Percentiles rank a stretch among this genome's conserved stretches.
Evolutionary conservation across 2,797 vertebrate species (phyloP).

Genomic region (Smutsia temminckii): DNA sequence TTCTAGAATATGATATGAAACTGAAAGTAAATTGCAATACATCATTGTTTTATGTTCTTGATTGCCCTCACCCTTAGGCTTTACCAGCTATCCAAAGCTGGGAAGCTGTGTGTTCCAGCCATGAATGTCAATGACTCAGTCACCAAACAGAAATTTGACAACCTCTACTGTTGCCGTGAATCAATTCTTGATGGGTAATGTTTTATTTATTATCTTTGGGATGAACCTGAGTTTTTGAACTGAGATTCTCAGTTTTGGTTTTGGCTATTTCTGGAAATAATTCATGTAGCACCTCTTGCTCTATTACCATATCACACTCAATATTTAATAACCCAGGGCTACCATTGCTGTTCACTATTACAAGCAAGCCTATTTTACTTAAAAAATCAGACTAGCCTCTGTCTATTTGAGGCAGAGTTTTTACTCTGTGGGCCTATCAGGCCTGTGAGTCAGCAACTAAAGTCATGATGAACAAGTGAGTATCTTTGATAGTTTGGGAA

Average conservation of each 20-base stretch:
- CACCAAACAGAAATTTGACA: conserved; percentile 98
- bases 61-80: conserved; percentile 83
- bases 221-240: conserved; percentile 41
- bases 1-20: conserved; percentile 24
- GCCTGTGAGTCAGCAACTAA: conserved; percentile 25
- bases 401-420: background rate
- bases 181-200: conserved; percentile 96
- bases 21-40: background rate
- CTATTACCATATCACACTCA: background rate
- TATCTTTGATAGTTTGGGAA: conserved; percentile 36
- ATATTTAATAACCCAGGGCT: conserved; percentile 44
- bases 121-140: conserved; percentile 99
- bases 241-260: conserved; percentile 1
- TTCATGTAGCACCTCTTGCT: conserved; percentile 32
- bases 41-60: background rate
- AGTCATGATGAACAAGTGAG: background rate
- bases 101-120: conserved; percentile 96
- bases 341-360: background rate
- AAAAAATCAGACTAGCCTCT: conserved; percentile 26
- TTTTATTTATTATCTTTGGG: conserved; percentile 39
- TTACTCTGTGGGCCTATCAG: conserved; percentile 2
- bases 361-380: conserved; percentile 43
- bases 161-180: conserved; percentile 97
- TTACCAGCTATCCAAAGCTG: conserved; percentile 96
- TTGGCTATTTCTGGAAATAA: conserved; percentile 58